Evolutionary conservation across 2,797 vertebrate genomes (phyloP).

Genomic region (Chromis chromis): DNA sequence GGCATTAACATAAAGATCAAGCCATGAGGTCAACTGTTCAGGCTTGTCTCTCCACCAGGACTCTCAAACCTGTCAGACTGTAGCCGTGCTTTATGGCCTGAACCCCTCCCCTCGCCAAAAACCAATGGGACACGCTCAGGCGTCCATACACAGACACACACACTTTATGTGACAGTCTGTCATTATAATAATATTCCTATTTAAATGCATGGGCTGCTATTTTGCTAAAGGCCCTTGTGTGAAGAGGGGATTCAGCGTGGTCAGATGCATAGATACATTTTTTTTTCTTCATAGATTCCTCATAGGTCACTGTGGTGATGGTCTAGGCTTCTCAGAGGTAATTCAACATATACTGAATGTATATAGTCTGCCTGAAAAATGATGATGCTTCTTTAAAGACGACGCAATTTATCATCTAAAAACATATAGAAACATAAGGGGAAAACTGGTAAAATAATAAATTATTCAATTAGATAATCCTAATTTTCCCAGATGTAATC

Average conservation of each 20-base stretch:
- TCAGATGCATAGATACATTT: constrained; percentile 61
- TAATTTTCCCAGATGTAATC: background rate
- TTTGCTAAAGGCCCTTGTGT: constrained; percentile 88
- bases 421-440: background rate
- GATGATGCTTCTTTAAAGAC: constrained; percentile 13
- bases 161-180: constrained; percentile 65
- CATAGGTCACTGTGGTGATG: constrained; percentile 50
- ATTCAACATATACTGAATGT: constrained; percentile 44
- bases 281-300: constrained; percentile 38
- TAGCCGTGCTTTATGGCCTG: constrained; percentile 51
- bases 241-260: constrained; percentile 55
- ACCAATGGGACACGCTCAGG: constrained; percentile 40
- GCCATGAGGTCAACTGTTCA: constrained; percentile 73
- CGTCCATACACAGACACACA: constrained; percentile 20
- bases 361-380: constrained; percentile 20
- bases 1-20: constrained; percentile 72
- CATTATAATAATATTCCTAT: constrained; percentile 97
- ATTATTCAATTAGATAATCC: constrained; percentile 28
- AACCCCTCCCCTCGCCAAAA: constrained; percentile 41
- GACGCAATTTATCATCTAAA: constrained; percentile 6
- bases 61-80: constrained; percentile 79
- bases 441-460: background rate
- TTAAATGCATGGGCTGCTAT: constrained; percentile 96
- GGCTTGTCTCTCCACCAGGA: constrained; percentile 70
- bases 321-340: constrained; percentile 44